Base-by-base conservation (phyloP, 2,888 invertebrate genomes). In the Stratiomys singularior region DNA sequence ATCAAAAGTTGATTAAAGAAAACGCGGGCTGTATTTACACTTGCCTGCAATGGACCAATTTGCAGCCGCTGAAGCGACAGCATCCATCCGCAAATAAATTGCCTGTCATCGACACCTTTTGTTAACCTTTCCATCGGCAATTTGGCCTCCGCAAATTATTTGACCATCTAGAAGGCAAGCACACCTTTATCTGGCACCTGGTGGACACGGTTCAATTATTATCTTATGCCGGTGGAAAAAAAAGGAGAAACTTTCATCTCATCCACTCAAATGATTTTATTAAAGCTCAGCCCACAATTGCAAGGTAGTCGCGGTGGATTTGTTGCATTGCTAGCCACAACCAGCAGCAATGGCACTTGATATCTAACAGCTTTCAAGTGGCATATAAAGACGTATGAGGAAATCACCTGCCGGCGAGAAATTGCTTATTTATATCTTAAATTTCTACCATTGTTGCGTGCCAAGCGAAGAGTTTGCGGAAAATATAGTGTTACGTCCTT, bases 351-450 rank as follows among this genome's bases (percentile, higher is more conserved):
- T 37, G 9, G 37, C 9, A 37, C 37, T n/a, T n/a, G n/a, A n/a
- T n/a, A 18, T 7, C 60, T 15, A 23, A 13, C 64, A 15, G 64
- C 52, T 47, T 52, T 52, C 15, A 25, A 71, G 23, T 47, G 47
- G 25, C 47, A 25, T 25, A 71, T 18, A 71, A 71, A 71, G 71
- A 71, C 23, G 7, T 25, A 21, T 47, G 18, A 25, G 28, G 47
- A 67, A 71, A 47, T 47, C 71, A 71, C 71, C 71, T 71, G 71
- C 52, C 71, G 27, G n/a, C 71, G 13, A 2, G 25, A n/a, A 71
- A 47, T 11, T 52, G 28, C 47, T 71, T 71, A 47, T 71, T 27
- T 23, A 71, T 47, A 13, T 47, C 7, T 71, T 7, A 27, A 30
- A 28, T 52, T 47, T 71, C 13, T 37, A 9, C 37, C 9, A 67